Percentiles rank a stretch among this genome's conserved stretches.
phyloP scores from a whole-genome alignment of 92 coral and sea anemone species.

The Siderastrea siderea region DNA sequence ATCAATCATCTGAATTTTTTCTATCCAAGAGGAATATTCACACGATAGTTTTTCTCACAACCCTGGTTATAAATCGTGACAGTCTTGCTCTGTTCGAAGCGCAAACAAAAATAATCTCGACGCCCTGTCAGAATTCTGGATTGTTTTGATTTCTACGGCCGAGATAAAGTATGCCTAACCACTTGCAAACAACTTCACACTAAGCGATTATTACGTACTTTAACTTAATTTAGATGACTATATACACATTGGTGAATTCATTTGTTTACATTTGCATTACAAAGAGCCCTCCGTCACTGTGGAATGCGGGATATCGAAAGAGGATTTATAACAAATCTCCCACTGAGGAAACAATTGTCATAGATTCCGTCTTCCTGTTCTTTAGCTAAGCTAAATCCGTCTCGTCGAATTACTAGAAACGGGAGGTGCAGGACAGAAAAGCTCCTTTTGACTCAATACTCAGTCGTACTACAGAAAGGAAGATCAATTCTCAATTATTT shows the following conservation, averaged over 20 bases:
- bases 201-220: slow-evolving; percentile 14
- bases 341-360: background rate
- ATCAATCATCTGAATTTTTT: background rate
- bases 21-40: background rate
- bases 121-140: background rate
- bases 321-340: background rate
- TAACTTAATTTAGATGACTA: slow-evolving; percentile 8
- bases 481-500: too few species aligned
- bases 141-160: background rate
- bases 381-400: too few species aligned
- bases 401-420: too few species aligned
- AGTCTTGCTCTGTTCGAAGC: background rate
- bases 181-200: slow-evolving; percentile 34
- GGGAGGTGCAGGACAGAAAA: background rate
- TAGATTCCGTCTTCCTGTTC: background rate
- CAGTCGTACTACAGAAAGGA: too few species aligned
- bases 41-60: background rate
- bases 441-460: background rate
- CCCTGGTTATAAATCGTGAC: background rate
- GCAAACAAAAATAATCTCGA: background rate
- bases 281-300: background rate
- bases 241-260: slow-evolving; percentile 4
- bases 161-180: background rate
- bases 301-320: slow-evolving; percentile 7
- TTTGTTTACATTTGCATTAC: slow-evolving; percentile 35